A percentile compares a stretch with the other conserved stretches of the same genome.
Conservation (phyloP, 2,888 invertebrate genomes). For the Athrips mouffetella region DNA sequence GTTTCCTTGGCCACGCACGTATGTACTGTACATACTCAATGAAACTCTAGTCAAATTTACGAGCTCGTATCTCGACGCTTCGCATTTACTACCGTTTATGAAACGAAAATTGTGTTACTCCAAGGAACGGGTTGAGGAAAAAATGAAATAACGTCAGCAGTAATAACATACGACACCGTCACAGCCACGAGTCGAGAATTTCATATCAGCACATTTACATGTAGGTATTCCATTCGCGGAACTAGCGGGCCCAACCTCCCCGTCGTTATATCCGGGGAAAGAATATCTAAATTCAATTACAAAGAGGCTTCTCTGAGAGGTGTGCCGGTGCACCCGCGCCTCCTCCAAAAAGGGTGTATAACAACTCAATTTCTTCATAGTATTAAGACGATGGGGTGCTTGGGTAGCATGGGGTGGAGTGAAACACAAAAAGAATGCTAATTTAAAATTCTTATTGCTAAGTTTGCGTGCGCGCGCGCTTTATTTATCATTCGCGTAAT, state of each 20-base stretch:
- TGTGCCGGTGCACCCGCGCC: constrained; percentile 73
- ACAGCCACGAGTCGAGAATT: constrained; percentile 54
- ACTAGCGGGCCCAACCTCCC: constrained; percentile 60
- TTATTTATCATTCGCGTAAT: constrained; percentile 73
- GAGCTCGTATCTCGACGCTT: constrained; percentile 2
- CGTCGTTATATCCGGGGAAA: constrained; percentile 65
- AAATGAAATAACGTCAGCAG: constrained; percentile 37
- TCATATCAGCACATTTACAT: constrained; percentile 62
- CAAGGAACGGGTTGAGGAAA: constrained; percentile 10
- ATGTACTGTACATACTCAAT: neutral
- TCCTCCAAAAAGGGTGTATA: constrained; percentile 72
- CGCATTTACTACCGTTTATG: constrained; percentile 8
- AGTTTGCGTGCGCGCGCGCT: constrained; percentile 75
- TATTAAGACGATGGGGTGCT: constrained; percentile 71
- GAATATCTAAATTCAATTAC: constrained; percentile 78
- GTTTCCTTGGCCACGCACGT: neutral
- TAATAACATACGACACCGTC: constrained; percentile 46
- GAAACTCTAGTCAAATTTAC: neutral
- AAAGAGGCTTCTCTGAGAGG: constrained; percentile 71
- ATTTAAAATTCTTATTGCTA: constrained; percentile 76
- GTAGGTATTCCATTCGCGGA: constrained; percentile 48
- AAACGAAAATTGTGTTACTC: constrained; percentile 10
- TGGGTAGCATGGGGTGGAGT: constrained; percentile 60
- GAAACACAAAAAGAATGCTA: constrained; percentile 76
- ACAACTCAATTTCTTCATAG: constrained; percentile 77